These are phyloP conservation scores for Elephas maximus DNA, from an alignment of 2,113 vertebrate species.

Conservation along the genomic window DNA sequence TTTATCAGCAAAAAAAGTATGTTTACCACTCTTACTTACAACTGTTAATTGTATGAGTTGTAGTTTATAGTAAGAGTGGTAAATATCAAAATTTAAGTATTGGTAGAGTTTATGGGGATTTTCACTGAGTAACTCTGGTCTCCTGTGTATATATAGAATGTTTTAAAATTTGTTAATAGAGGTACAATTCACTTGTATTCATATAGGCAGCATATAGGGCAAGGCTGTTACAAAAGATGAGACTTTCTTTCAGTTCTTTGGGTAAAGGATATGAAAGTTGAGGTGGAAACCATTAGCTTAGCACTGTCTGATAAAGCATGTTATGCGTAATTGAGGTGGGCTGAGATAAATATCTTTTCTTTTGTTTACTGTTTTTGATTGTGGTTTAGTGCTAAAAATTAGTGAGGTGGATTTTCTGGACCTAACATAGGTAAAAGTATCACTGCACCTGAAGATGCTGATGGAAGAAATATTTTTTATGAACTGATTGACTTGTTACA, in stretches of 20 bases:
- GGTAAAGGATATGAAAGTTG: accelerated
- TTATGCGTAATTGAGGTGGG: accelerated
- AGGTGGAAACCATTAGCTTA: accelerated
- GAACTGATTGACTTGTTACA: accelerated
- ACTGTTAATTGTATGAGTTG: accelerated
- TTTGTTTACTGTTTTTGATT: no score
- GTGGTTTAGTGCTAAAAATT: accelerated
- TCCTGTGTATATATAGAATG: accelerated
- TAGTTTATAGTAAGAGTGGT: not conserved
- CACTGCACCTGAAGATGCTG: accelerated
- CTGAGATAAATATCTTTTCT: not conserved
- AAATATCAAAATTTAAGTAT: accelerated
- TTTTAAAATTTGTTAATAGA: not conserved
- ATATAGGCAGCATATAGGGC: accelerated
- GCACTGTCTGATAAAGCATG: accelerated
- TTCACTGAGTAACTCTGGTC: not conserved
- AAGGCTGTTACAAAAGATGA: accelerated
- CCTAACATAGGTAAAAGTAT: accelerated
- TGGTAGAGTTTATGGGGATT: no score
- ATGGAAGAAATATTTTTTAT: accelerated
- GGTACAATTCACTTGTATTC: accelerated
- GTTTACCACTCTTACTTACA: accelerated
- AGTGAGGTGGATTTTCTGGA: accelerated
- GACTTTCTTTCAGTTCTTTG: accelerated
- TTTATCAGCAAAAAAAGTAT: accelerated